phyloP scores from a whole-genome alignment of 2,797 vertebrate species.

The Eptatretus atami region DNA sequence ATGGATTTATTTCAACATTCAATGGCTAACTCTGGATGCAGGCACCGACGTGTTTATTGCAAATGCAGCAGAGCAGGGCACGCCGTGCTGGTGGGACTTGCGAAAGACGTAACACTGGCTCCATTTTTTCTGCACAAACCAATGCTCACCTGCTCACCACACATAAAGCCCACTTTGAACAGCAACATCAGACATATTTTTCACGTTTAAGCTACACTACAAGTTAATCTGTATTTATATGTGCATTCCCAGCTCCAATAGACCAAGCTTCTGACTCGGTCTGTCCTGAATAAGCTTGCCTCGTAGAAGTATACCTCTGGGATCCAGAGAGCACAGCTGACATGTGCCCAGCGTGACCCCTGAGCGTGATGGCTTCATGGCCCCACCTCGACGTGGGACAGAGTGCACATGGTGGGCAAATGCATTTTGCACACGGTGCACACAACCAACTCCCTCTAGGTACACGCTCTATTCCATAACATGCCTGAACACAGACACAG shows the following conservation, averaged over 20 bases:
- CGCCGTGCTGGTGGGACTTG: conserved; percentile 79
- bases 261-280: conserved; percentile 9
- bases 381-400: conserved; percentile 80
- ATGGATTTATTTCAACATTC: no score
- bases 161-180: conserved; percentile 15
- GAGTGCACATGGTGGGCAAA: conserved; percentile 46
- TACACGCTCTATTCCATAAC: conserved; percentile 83
- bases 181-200: conserved; percentile 1
- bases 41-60: conserved; percentile 62
- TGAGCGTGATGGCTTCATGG: conserved; percentile 76
- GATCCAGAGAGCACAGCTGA: conserved; percentile 95
- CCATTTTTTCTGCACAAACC: conserved; percentile 98
- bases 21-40: conserved; percentile 49
- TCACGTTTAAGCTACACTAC: no score
- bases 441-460: conserved; percentile 92
- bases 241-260: conserved; percentile 63
- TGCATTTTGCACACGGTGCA: conserved; percentile 57
- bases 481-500: conserved; percentile 25
- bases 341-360: conserved; percentile 90
- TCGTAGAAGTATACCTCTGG: conserved; percentile 76
- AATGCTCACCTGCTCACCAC: conserved; percentile 44
- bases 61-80: conserved; percentile 76
- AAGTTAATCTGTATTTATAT: no score
- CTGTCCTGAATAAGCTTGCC: conserved; percentile 68
- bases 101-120: conserved; percentile 87